Conservation (phyloP, 2,888 invertebrate genomes). For the Alcis repandata region DNA sequence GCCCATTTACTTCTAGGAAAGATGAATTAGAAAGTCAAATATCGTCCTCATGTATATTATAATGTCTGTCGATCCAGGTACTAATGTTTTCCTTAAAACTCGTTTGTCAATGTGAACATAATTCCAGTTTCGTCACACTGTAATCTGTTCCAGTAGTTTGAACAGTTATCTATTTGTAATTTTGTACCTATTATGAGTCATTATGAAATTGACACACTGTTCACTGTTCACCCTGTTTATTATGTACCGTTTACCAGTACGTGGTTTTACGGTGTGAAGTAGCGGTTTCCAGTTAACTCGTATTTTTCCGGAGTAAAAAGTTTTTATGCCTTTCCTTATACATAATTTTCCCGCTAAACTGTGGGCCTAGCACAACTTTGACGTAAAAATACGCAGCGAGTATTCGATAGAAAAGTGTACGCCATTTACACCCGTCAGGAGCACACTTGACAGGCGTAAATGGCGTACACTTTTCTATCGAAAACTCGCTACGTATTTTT, state of each 20-base stretch:
- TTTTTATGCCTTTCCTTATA: neutral
- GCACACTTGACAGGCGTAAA: too few relatives aligned
- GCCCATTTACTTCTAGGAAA: conserved; percentile 1
- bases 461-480: too few relatives aligned
- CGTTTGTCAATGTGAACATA: conserved; percentile 31
- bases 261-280: neutral
- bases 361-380: too few relatives aligned
- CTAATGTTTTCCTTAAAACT: conserved; percentile 10
- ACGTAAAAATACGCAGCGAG: too few relatives aligned
- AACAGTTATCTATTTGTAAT: conserved; percentile 17
- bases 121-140: conserved; percentile 27
- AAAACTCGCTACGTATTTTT: too few relatives aligned
- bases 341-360: neutral
- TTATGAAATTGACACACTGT: neutral
- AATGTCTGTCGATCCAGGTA: neutral
- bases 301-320: neutral
- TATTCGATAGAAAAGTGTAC: too few relatives aligned
- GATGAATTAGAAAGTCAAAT: conserved; percentile 24
- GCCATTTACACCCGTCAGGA: too few relatives aligned
- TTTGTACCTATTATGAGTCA: conserved; percentile 18
- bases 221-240: neutral
- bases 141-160: conserved; percentile 24
- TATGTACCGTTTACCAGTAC: neutral
- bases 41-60: neutral
- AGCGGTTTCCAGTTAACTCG: neutral